phyloP scores from a whole-genome alignment of 2,797 vertebrate genomes.

The Periparus ater region DNA sequence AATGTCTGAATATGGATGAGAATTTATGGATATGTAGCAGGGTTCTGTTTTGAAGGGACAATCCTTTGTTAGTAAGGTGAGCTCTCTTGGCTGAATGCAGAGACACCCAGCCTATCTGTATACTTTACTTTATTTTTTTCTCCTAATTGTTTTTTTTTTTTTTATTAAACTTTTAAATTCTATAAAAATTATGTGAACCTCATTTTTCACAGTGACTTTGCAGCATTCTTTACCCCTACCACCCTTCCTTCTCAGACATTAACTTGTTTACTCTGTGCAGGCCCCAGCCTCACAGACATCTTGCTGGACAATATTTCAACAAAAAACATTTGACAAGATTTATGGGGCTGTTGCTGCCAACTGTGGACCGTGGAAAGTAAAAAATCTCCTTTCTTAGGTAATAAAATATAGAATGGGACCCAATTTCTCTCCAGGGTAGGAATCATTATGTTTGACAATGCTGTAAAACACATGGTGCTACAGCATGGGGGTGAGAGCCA shows the following conservation, averaged over 20 bases:
- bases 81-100: too few relatives aligned
- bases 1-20: too few relatives aligned
- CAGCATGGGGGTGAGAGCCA: neutral
- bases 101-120: too few relatives aligned
- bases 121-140: too few relatives aligned
- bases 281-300: conserved; percentile 39
- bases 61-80: too few relatives aligned
- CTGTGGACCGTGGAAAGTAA: conserved; percentile 68
- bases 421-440: conserved; percentile 74
- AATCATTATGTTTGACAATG: conserved; percentile 75
- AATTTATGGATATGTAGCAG: too few relatives aligned
- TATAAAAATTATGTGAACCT: too few relatives aligned
- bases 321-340: conserved; percentile 71
- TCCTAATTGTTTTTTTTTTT: too few relatives aligned
- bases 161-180: too few relatives aligned
- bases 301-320: conserved; percentile 67
- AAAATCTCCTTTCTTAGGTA: conserved; percentile 77
- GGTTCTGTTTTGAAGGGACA: too few relatives aligned
- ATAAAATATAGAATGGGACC: conserved; percentile 76
- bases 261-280: conserved; percentile 28
- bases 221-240: neutral
- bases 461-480: conserved; percentile 61
- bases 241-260: neutral
- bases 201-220: neutral
- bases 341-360: conserved; percentile 66